Percentiles rank a stretch among this genome's conserved stretches.
Evolutionary conservation across 2,797 vertebrate genomes (phyloP).

Genomic region (Tiaroga cobitis): DNA sequence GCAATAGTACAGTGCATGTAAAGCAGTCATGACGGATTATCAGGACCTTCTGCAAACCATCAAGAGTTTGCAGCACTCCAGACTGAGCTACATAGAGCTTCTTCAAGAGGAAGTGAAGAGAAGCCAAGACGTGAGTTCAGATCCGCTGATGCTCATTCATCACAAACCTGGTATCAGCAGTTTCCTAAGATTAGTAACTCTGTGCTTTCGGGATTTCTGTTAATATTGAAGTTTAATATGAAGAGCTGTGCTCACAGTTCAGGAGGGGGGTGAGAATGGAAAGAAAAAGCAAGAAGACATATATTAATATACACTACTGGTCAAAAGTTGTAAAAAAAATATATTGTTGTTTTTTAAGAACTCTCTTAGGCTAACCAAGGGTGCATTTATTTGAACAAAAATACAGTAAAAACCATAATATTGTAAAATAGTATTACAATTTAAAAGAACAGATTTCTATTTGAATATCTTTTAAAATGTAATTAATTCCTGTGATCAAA

Average conservation of each 20-base stretch:
- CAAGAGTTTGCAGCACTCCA: slow-evolving; percentile 60
- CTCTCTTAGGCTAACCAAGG: background rate
- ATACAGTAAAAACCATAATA: background rate
- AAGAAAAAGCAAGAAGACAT: background rate
- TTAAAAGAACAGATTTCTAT: background rate
- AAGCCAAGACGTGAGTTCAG: slow-evolving; percentile 70
- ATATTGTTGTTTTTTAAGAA: background rate
- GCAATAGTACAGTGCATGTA: slow-evolving; percentile 15
- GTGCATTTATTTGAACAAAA: background rate
- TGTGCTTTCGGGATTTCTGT: background rate
- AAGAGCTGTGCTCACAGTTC: background rate
- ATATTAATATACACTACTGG: background rate
- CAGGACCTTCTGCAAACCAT: slow-evolving; percentile 57
- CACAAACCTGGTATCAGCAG: background rate
- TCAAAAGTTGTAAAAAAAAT: background rate
- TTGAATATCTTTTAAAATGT: background rate
- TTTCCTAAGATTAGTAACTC: slow-evolving; percentile 9
- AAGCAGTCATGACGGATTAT: slow-evolving; percentile 62
- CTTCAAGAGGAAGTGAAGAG: slow-evolving; percentile 73
- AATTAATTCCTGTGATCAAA: background rate
- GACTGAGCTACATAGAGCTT: slow-evolving; percentile 73
- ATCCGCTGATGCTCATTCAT: background rate
- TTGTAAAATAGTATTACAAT: too few species aligned
- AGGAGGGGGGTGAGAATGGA: background rate
- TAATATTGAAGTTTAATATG: background rate